phyloP scores from a whole-genome alignment of 2,888 invertebrate genomes.

The Hymenopus coronatus region DNA sequence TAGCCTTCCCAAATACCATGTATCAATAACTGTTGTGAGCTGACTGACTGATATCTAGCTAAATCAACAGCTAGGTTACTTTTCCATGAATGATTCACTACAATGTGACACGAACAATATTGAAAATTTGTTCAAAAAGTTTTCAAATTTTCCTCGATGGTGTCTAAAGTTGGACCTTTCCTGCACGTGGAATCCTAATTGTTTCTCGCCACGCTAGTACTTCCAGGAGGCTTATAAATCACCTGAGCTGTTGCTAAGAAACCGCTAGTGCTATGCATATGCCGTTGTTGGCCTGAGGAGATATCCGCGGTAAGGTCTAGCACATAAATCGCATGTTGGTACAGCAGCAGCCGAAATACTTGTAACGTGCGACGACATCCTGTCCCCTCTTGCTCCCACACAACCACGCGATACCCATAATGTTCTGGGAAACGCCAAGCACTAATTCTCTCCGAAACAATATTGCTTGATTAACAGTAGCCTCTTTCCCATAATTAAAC shows the following conservation, averaged over 20 bases:
- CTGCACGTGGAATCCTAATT: neutral
- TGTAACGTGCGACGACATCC: neutral
- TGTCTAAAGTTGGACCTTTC: neutral
- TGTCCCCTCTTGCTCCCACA: neutral
- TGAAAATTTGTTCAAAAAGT: neutral
- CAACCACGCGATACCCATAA: neutral
- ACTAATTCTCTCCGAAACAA: neutral
- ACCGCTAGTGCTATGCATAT: neutral
- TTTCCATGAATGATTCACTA: too few species aligned
- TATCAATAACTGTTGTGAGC: too few species aligned
- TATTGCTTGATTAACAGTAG: neutral
- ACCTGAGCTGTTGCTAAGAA: neutral
- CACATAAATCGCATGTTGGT: constrained; percentile 1
- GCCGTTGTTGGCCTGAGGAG: neutral
- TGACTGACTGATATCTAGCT: too few species aligned
- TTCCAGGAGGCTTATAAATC: neutral
- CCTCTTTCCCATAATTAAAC: neutral
- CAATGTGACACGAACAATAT: too few species aligned
- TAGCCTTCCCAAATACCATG: too few species aligned
- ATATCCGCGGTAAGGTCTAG: neutral
- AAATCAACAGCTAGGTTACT: too few species aligned
- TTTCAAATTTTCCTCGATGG: neutral
- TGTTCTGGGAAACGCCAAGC: neutral
- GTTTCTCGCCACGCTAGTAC: neutral
- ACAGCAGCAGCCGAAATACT: neutral